phyloP scores from a whole-genome alignment of 2,797 vertebrate species.

The Choloepus didactylus region DNA sequence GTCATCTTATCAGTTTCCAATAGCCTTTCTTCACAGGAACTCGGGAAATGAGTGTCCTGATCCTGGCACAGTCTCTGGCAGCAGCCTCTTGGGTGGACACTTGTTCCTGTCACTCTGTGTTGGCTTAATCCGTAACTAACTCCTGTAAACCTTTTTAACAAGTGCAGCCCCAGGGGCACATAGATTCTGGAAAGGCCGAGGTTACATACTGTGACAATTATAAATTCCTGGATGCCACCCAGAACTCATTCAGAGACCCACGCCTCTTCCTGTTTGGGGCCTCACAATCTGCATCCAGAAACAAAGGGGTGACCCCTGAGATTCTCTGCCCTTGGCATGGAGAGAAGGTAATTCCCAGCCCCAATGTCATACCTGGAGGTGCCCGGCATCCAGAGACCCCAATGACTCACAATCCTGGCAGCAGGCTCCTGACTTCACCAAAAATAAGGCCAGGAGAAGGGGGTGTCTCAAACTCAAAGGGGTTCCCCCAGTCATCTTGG shows the following conservation, averaged over 20 bases:
- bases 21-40: not conserved
- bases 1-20: not conserved
- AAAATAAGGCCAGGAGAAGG: not conserved
- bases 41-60: not conserved
- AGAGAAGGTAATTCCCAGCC: not conserved
- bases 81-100: not conserved
- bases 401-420: not conserved
- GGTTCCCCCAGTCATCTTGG: not conserved
- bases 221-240: not conserved
- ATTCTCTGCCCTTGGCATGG: not conserved
- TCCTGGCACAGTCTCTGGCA: not conserved
- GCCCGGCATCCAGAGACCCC: not conserved
- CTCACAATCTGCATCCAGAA: not conserved
- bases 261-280: not conserved
- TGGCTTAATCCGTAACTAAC: not conserved
- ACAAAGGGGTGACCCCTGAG: not conserved
- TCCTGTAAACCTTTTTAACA: not conserved
- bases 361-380: not conserved
- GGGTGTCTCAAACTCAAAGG: too few relatives aligned
- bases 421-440: not conserved
- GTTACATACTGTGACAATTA: not conserved
- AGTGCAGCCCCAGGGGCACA: not conserved
- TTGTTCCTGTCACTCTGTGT: not conserved
- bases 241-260: not conserved
- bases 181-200: not conserved